Base-by-base conservation (phyloP, 2,113 vertebrate species). In the Rostratula benghalensis region DNA sequence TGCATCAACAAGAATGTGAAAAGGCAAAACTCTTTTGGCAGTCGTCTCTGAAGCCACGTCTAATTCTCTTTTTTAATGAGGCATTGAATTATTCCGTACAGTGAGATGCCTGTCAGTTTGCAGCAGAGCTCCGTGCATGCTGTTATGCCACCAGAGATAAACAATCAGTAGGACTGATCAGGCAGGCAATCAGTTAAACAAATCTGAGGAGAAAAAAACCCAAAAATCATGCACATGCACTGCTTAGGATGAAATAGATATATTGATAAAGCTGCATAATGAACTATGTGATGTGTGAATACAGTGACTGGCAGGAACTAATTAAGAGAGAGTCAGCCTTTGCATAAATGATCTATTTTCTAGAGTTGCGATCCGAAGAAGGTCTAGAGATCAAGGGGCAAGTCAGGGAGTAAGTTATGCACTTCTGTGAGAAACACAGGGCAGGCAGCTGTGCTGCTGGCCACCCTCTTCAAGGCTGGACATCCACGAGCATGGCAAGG, bases 131-230 rank as follows among this genome's bases (percentile, higher is more conserved):
- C 64, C 4, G 0, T 82, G 59, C 11, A 5, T 86, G 59, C 89
- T 95, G 64, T 67, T 97, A 79, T 53, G 82, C 86, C 97, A 94
- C 87, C 86, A 82, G 96, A 95, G 91, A 96, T 78, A 95, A 97
- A 97, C 89, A 94, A 93, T 96, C 97, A 93, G 93, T 82, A 39
- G 89, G 87, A 97, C 37, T 93, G 93, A 87, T 85, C 90, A 96
- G 93, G 89, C 82, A 97, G 87, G 76, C 88, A 95, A 96, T 96
- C 95, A 96, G 73, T 95, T 97, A 97, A 96, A 97, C 87, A 95
- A 97, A 95, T 92, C 95, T 87, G 92, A 95, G 74, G 11, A 57
- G 83, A 2, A 54, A 70, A 89, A 68, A 95, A 13, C 43, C 43
- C 14, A 89, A 68, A 95, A 13, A 10, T 13, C 14, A 21, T 48